phyloP scores from a whole-genome alignment of 2,797 vertebrate genomes.

The Xiphorhynchus erythropygius region DNA sequence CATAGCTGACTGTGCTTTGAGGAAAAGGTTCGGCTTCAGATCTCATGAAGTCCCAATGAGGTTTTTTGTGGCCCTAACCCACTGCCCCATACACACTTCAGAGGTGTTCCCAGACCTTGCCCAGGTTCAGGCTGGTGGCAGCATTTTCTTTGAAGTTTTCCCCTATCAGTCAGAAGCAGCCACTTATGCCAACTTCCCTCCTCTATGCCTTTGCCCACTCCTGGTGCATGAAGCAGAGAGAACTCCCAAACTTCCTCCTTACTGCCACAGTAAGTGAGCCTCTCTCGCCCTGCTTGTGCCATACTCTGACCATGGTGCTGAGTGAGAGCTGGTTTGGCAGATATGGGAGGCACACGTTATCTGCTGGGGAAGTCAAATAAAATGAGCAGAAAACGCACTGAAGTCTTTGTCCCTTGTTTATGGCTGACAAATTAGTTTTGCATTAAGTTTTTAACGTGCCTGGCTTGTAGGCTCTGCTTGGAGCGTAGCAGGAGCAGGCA shows the following conservation, averaged over 20 bases:
- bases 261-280: background rate
- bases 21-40: background rate
- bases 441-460: background rate
- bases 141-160: background rate
- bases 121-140: background rate
- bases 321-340: background rate
- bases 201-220: background rate
- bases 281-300: background rate
- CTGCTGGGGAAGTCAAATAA: background rate
- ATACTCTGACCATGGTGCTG: background rate
- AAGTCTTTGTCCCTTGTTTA: background rate
- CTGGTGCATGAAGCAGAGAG: fast-evolving
- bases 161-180: background rate
- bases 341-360: background rate
- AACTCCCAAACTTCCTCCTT: background rate
- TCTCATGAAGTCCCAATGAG: background rate
- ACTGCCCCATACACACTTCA: no score
- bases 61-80: background rate
- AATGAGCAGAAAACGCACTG: background rate
- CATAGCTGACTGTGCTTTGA: background rate
- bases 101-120: background rate
- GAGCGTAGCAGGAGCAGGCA: background rate
- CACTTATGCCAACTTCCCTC: background rate
- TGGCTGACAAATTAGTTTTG: constrained; percentile 2
- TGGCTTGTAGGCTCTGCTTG: background rate